Percentiles rank a stretch among this genome's conserved stretches.
phyloP scores from a whole-genome alignment of 2,113 vertebrate genomes.

The Copsychus sechellarum region DNA sequence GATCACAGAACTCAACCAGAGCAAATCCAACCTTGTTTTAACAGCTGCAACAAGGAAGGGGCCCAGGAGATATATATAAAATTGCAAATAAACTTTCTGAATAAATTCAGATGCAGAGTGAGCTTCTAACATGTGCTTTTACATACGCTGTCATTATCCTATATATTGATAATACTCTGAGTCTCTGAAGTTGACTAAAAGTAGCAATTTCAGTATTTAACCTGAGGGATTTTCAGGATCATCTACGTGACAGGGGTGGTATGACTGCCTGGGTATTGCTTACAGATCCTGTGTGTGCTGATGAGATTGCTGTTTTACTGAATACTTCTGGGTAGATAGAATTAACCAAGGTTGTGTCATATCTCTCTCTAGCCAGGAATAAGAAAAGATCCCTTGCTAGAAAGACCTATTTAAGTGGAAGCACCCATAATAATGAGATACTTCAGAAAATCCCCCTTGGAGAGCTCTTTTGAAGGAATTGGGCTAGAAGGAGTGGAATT shows the following conservation, averaged over 20 bases:
- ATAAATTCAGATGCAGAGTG: not conserved
- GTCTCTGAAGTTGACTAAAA: not conserved
- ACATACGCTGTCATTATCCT: not conserved
- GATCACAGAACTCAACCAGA: not conserved
- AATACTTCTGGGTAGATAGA: not conserved
- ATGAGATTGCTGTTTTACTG: not conserved
- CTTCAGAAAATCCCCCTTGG: not conserved
- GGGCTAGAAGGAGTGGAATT: not conserved
- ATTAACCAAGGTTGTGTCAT: not conserved
- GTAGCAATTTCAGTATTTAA: not conserved
- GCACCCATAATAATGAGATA: not conserved
- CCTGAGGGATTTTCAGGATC: not conserved
- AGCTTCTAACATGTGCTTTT: not conserved
- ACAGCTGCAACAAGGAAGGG: not conserved
- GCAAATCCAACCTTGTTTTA: not conserved
- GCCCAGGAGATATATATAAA: not conserved
- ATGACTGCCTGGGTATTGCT: not conserved
- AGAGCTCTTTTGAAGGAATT: not conserved
- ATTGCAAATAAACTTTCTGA: not conserved
- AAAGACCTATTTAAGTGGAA: not conserved
- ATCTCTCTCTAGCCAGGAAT: not conserved
- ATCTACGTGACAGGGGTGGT: not conserved
- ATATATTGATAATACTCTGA: not conserved
- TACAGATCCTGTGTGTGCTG: not conserved
- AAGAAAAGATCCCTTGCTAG: not conserved